Evolutionary conservation across 1,140 invertebrate genomes (phyloP).

Genomic region (Drosophila kanapiae): DNA sequence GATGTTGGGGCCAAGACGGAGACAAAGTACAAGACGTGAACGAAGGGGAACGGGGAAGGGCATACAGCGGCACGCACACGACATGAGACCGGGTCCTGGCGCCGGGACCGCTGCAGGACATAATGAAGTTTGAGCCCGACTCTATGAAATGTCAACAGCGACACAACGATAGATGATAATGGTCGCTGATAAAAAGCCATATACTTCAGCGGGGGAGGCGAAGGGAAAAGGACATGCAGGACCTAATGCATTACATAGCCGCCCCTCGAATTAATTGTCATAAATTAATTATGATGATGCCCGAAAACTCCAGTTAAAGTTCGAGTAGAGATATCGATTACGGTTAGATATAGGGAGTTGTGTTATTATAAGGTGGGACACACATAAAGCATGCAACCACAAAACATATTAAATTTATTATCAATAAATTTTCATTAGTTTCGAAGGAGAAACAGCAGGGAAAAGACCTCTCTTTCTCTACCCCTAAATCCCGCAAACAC

Average conservation of each 20-base stretch:
- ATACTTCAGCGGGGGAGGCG: neutral
- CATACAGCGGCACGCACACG: slow-evolving; percentile 43
- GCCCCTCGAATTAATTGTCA: slow-evolving; percentile 66
- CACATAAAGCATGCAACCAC: slow-evolving; percentile 69
- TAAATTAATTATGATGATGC: slow-evolving; percentile 73
- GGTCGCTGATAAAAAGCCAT: slow-evolving; percentile 54
- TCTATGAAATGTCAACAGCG: slow-evolving; percentile 81
- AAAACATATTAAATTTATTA: slow-evolving; percentile 82
- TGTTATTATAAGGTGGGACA: slow-evolving; percentile 1
- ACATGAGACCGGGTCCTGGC: slow-evolving; percentile 67
- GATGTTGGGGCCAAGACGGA: slow-evolving; percentile 33
- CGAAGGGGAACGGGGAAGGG: neutral
- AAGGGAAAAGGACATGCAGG: neutral
- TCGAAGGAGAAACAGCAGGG: slow-evolving; percentile 3
- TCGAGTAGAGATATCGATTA: slow-evolving; percentile 51
- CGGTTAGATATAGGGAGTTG: neutral
- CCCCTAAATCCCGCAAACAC: slow-evolving; percentile 20
- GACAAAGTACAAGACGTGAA: slow-evolving; percentile 30
- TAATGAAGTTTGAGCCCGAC: slow-evolving; percentile 81
- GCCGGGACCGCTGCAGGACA: slow-evolving; percentile 78
- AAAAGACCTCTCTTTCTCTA: no score
- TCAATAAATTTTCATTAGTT: slow-evolving; percentile 85
- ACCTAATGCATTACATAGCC: slow-evolving; percentile 39
- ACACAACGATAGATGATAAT: slow-evolving; percentile 52
- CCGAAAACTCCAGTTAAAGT: slow-evolving; percentile 30